Evolutionary conservation across 2,797 vertebrate genomes (phyloP), one percentile per base, ranked within the genome.

Genomic region (Muscicapa striata): DNA sequence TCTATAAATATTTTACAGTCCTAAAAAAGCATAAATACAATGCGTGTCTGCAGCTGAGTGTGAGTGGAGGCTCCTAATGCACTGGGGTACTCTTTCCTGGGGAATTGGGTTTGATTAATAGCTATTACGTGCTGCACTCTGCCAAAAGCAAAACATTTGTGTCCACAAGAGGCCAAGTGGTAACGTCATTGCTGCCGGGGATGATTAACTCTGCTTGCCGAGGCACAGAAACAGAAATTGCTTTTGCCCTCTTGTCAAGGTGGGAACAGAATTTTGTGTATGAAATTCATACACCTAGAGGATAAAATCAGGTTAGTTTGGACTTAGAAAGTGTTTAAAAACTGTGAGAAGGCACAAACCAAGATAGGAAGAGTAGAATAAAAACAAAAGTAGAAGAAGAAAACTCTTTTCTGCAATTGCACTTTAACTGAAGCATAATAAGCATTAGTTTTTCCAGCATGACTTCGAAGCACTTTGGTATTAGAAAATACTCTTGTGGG

Each of bases 101-200:
- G 85, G 94, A 94, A 51, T 19, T 69, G 17, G 46, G 38, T 91
- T 96, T 96, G 87, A 96, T 93, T 95, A 95, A 95, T 95, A 86
- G 73, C 76, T 89, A 7, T 89, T 93, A 57, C 1, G 0, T 86
- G 76, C 59, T 76, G 29, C 77, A 30, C 45, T 90, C 87, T 91
- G 94, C 92, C 89, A 90, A 94, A 94, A 95, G 84, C 94, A 95
- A 96, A 96, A 91, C 93, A 88, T 76, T 88, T 78, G 83, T 92
- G 91, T 91, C 67, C 83, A 30, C 93, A 67, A 91, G 85, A 94
- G 94, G 94, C 93, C 95, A 84, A 93, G 77, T 40, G 85, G 90
- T 96, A 94, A 82, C 80, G 80, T 96, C 87, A 91, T 84, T 91
- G 94, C 94, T 95, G 95, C 79, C 1, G 8, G 87, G 93, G 83